Percentiles rank a stretch among this genome's conserved stretches.
phyloP scores from a whole-genome alignment of 1,140 invertebrate species.

The Sitophilus oryzae region DNA sequence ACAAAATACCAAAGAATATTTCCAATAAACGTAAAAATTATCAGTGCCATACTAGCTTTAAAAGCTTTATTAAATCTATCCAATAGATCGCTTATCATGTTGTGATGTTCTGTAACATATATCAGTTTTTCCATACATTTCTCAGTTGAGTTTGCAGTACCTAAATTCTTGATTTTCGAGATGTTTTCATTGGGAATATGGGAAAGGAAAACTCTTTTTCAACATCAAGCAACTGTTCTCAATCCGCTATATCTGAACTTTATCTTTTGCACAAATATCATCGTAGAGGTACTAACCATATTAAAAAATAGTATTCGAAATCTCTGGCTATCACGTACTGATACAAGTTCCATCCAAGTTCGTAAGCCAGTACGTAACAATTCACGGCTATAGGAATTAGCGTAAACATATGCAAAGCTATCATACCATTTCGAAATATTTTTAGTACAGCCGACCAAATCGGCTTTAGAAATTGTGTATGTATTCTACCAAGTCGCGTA shows the following conservation, averaged over 20 bases:
- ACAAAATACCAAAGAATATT: neutral
- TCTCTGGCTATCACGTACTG: neutral
- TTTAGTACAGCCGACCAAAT: neutral
- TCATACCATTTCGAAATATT: neutral
- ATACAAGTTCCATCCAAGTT: neutral
- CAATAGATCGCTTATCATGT: neutral
- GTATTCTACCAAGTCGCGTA: neutral
- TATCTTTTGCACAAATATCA: neutral
- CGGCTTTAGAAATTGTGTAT: neutral
- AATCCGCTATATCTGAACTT: neutral
- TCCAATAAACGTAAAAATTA: neutral
- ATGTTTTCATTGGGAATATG: neutral
- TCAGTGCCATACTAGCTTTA: neutral
- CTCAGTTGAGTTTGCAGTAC: neutral
- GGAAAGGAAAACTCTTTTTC: neutral
- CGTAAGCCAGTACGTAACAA: neutral
- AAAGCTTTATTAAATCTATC: neutral
- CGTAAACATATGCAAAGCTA: neutral
- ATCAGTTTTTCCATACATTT: neutral
- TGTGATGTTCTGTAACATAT: neutral
- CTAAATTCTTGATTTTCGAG: too few relatives aligned
- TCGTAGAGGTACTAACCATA: neutral
- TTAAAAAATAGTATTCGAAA: neutral
- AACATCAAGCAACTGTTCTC: neutral
- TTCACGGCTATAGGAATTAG: neutral